Evolutionary conservation across 2,797 vertebrate species (phyloP).

Genomic region (Dendrocincla fuliginosa): DNA sequence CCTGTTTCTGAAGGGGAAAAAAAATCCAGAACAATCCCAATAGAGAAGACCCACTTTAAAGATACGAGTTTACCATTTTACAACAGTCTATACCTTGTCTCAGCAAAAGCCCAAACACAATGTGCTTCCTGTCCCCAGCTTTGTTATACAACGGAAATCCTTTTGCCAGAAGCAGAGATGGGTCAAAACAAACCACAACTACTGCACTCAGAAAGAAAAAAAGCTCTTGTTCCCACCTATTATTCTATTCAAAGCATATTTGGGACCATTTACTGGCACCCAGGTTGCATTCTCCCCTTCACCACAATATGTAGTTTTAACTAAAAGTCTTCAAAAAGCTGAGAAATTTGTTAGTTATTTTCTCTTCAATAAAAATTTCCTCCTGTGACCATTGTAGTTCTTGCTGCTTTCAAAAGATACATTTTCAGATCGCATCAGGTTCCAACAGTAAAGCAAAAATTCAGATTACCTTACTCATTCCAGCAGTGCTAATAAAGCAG

Average conservation of each 20-base stretch:
- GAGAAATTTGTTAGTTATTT: neutral
- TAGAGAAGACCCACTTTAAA: neutral
- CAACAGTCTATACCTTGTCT: neutral
- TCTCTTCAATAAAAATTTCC: neutral
- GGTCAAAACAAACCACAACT: conserved; percentile 13
- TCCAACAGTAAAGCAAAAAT: neutral
- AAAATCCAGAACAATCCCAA: neutral
- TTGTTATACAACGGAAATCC: conserved; percentile 64
- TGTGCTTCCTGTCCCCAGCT: conserved; percentile 56
- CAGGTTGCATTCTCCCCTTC: neutral
- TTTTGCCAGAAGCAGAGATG: neutral
- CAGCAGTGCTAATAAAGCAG: neutral
- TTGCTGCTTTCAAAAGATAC: neutral
- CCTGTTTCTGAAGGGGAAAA: neutral
- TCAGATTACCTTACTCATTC: neutral
- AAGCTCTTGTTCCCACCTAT: conserved; percentile 30
- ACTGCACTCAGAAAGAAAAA: neutral
- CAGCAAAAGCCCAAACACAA: conserved; percentile 24
- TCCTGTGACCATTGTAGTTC: neutral
- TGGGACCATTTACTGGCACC: neutral
- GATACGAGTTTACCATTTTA: neutral
- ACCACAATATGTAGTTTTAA: accelerated
- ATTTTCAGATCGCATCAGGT: neutral
- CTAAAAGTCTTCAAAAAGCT: neutral
- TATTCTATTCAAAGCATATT: neutral